Percentiles rank a stretch among this genome's conserved stretches.
These are phyloP conservation scores for Neolamprologus sp. DNA, from an alignment of 2,113 vertebrate species.

Conservation along the genomic window DNA sequence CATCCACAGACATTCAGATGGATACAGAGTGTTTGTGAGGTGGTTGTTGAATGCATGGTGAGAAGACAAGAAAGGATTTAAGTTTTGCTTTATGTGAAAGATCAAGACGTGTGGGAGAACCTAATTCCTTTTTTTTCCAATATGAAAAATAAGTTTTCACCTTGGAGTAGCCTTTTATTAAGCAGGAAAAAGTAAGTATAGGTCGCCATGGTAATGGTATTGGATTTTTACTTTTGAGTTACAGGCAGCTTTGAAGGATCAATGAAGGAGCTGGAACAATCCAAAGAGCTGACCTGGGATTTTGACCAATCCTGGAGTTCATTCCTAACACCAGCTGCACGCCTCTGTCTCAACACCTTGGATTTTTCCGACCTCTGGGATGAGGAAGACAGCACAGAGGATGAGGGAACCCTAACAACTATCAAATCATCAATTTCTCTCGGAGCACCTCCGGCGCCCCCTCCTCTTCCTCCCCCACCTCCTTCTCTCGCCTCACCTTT, in stretches of 20 bases:
- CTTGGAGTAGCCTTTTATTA: neutral
- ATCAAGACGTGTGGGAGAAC: neutral
- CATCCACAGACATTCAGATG: slow-evolving; percentile 16
- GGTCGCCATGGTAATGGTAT: neutral
- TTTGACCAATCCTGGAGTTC: slow-evolving; percentile 46
- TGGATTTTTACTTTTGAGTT: neutral
- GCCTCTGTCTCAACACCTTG: slow-evolving; percentile 63
- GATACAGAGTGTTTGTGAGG: neutral
- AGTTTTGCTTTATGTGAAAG: neutral
- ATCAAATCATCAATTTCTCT: neutral
- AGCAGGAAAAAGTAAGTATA: neutral
- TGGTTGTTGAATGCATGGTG: neutral
- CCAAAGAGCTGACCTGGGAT: slow-evolving; percentile 24
- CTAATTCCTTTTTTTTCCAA: neutral
- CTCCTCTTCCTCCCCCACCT: slow-evolving; percentile 7
- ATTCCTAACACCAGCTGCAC: slow-evolving; percentile 12
- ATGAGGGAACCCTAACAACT: neutral
- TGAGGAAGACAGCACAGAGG: slow-evolving; percentile 63
- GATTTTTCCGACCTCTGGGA: slow-evolving; percentile 78
- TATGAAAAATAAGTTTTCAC: neutral
- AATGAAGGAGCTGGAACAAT: slow-evolving; percentile 59
- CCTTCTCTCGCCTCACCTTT: slow-evolving; percentile 21
- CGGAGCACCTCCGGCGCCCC: neutral
- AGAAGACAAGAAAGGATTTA: neutral
- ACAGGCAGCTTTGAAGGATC: neutral